Conservation (phyloP, 2,797 vertebrate genomes). For the Sebastiscus albofasciatus region DNA sequence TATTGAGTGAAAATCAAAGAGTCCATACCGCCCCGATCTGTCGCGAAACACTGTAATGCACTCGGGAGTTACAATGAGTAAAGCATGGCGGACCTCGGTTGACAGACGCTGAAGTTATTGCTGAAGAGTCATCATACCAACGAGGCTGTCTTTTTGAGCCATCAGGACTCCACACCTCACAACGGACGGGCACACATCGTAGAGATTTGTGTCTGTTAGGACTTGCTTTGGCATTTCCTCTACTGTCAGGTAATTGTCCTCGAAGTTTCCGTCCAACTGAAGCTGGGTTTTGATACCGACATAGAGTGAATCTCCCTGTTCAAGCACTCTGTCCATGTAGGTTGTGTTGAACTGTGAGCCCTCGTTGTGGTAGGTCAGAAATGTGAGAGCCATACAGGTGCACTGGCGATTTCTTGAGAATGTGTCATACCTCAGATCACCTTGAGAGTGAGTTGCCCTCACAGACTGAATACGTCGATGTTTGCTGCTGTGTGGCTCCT, state of each 20-base stretch:
- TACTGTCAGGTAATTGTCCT: neutral
- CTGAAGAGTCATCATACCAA: neutral
- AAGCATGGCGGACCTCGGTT: neutral
- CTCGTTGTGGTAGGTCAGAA: neutral
- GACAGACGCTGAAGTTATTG: neutral
- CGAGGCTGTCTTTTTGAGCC: neutral
- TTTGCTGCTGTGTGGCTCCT: no score
- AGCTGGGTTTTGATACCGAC: neutral
- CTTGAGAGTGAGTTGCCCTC: neutral
- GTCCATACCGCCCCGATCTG: neutral
- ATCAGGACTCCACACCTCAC: neutral
- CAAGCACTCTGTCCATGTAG: neutral
- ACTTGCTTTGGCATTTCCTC: neutral
- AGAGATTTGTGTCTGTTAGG: neutral
- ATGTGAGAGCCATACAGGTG: neutral
- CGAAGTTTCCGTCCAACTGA: neutral
- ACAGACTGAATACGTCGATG: no score
- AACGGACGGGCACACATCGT: neutral
- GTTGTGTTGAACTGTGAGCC: neutral
- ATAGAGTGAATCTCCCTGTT: neutral
- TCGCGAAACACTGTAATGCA: neutral
- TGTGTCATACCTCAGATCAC: neutral
- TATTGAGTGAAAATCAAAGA: neutral
- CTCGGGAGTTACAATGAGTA: neutral
- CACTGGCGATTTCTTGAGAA: neutral